Evolutionary conservation across 2,113 vertebrate genomes (phyloP).

Genomic region (Nesoenas mayeri): DNA sequence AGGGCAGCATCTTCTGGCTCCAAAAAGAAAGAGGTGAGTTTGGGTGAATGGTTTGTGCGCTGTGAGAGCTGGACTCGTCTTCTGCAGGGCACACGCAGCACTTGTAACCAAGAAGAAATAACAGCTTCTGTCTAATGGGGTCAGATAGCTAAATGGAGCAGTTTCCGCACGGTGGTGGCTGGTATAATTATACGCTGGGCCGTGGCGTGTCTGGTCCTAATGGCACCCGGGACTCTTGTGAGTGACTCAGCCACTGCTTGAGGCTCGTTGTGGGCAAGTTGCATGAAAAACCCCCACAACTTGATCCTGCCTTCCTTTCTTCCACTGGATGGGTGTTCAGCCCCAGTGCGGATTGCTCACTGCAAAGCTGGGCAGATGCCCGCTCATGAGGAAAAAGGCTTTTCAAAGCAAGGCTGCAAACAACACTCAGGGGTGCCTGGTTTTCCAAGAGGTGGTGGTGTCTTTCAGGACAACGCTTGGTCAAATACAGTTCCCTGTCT

Average conservation of each 20-base stretch:
- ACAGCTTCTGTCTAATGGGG: constrained; percentile 47
- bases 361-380: not conserved
- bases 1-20: not conserved
- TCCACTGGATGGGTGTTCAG: not conserved
- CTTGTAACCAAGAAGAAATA: not conserved
- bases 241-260: constrained; percentile 39
- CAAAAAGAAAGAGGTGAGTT: not conserved
- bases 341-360: not conserved
- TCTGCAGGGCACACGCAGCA: not conserved
- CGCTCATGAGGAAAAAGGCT: not conserved
- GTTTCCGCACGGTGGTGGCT: constrained; percentile 15
- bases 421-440: not conserved
- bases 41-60: not conserved
- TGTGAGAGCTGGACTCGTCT: not conserved
- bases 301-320: constrained; percentile 22
- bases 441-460: not conserved
- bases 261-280: constrained; percentile 55
- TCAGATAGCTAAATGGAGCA: constrained; percentile 47
- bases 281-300: not conserved
- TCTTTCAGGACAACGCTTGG: not conserved
- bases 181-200: constrained; percentile 49
- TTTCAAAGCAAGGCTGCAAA: not conserved
- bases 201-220: constrained; percentile 52
- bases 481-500: not conserved
- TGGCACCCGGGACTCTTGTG: constrained; percentile 27